These are phyloP conservation scores for Micromys minutus DNA, from an alignment of 2,113 vertebrate genomes.

Conservation along the genomic window DNA sequence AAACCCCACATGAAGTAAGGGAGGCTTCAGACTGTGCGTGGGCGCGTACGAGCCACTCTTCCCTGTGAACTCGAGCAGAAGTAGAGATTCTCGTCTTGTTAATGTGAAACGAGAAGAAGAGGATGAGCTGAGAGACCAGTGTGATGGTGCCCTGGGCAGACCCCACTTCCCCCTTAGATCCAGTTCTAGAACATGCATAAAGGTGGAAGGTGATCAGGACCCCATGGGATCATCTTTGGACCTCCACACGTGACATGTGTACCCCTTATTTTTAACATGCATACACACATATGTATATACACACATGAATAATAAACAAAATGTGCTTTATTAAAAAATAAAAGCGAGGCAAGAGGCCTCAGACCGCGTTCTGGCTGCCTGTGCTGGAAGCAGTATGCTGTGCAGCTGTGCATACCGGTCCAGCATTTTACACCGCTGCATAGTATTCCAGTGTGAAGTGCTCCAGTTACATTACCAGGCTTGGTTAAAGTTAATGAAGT, in stretches of 20 bases:
- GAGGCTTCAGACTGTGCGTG: not conserved
- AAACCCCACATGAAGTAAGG: not conserved
- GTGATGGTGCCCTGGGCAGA: not conserved
- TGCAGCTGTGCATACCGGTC: no score
- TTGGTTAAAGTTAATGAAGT: slow-evolving; percentile 9
- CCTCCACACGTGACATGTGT: not conserved
- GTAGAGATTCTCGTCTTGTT: not conserved
- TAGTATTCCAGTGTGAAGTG: not conserved
- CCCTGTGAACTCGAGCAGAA: not conserved
- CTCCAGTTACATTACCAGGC: not conserved
- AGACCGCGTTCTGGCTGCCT: no score
- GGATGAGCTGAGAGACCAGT: not conserved
- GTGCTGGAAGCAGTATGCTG: not conserved
- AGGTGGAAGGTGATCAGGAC: not conserved
- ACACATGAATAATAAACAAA: not conserved
- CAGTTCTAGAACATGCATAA: no score
- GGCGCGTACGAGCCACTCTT: not conserved
- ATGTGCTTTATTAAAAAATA: not conserved
- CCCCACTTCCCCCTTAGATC: no score
- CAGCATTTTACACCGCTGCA: not conserved
- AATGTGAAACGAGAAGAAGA: not conserved
- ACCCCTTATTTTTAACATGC: not conserved
- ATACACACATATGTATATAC: not conserved
- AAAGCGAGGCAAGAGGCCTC: not conserved
- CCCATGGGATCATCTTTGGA: no score